A percentile compares a stretch with the other conserved stretches of the same genome.
These are phyloP conservation scores for Drosophila setosimentum DNA, from an alignment of 2,888 invertebrate species.

Conservation along the genomic window DNA sequence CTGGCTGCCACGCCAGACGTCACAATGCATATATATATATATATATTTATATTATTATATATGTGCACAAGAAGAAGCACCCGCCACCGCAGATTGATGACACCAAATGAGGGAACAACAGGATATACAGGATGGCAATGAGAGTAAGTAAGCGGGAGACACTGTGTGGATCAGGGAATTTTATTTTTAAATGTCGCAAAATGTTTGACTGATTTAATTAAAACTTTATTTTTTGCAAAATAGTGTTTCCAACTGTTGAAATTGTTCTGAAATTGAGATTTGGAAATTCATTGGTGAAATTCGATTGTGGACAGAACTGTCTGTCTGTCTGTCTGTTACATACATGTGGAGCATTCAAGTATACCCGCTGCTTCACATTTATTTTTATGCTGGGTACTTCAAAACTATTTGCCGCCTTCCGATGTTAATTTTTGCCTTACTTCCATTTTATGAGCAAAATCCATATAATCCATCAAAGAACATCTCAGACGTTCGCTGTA, in stretches of 20 bases:
- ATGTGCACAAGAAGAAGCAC: conserved; percentile 9
- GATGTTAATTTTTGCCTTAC: conserved; percentile 61
- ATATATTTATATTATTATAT: neutral
- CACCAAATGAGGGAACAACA: conserved; percentile 22
- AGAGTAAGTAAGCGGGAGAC: neutral
- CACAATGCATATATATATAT: conserved; percentile 4
- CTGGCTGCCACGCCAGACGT: conserved; percentile 41
- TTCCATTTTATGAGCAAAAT: conserved; percentile 82
- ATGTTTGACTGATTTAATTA: neutral
- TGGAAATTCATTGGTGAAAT: neutral
- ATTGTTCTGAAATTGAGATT: neutral
- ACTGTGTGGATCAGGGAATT: neutral
- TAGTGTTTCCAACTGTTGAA: neutral
- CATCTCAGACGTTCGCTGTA: conserved; percentile 81
- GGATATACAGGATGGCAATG: neutral
- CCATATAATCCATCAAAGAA: conserved; percentile 82
- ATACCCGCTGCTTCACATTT: conserved; percentile 4
- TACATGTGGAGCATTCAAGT: neutral
- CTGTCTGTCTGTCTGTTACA: neutral
- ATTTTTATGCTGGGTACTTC: conserved; percentile 28
- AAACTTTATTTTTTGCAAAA: neutral
- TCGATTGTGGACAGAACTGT: neutral
- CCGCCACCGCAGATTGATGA: conserved; percentile 78
- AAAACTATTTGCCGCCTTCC: conserved; percentile 61
- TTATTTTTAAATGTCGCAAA: neutral